Percentiles rank a stretch among this genome's conserved stretches.
Evolutionary conservation across 1,140 invertebrate genomes (phyloP).

Genomic region (Plectrocnemia conspersa): DNA sequence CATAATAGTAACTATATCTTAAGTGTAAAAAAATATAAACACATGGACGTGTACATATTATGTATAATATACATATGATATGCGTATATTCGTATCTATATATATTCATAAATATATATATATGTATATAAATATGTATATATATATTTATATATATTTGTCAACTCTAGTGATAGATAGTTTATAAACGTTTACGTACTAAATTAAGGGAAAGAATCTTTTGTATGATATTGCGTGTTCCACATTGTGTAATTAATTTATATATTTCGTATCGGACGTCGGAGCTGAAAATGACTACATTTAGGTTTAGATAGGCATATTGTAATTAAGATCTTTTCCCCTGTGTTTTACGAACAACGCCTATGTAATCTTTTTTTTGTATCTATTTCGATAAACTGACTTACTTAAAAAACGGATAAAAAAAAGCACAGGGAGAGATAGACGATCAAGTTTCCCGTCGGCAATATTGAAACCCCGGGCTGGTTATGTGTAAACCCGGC

Average conservation of each 20-base stretch:
- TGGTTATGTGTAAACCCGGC: not conserved
- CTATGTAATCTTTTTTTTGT: too few species aligned
- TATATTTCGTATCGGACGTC: constrained; percentile 26
- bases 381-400: too few species aligned
- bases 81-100: constrained; percentile 11
- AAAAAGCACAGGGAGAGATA: too few species aligned
- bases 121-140: constrained; percentile 14
- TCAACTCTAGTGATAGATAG: constrained; percentile 29
- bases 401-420: too few species aligned
- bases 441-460: too few species aligned
- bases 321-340: constrained; percentile 11
- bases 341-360: constrained; percentile 24
- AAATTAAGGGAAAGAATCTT: constrained; percentile 30
- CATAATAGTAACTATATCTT: constrained; percentile 7
- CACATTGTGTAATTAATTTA: constrained; percentile 32
- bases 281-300: constrained; percentile 11
- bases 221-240: constrained; percentile 34
- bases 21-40: too few species aligned
- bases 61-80: constrained; percentile 14
- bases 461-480: not conserved
- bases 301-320: constrained; percentile 22
- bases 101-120: constrained; percentile 9
- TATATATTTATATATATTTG: constrained; percentile 16
- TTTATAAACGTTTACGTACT: constrained; percentile 29
- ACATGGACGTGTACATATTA: constrained; percentile 14